phyloP scores from a whole-genome alignment of 2,888 invertebrate species.

The Drosophila anomalata region DNA sequence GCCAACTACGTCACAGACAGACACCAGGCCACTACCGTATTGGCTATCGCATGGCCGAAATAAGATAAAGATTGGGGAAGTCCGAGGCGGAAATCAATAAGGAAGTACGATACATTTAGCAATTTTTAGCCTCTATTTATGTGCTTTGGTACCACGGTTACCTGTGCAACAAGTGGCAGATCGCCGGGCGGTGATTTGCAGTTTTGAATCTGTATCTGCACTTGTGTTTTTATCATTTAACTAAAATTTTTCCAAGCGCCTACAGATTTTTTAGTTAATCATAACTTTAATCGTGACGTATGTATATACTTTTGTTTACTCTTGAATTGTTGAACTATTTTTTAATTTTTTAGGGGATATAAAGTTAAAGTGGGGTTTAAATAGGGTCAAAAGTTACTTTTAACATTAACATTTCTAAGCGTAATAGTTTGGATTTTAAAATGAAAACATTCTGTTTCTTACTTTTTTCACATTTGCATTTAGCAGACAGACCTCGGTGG shows the following conservation, averaged over 20 bases:
- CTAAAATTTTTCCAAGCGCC: not conserved
- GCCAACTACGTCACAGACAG: constrained; percentile 30
- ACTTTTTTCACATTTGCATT: not conserved
- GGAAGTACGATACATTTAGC: constrained; percentile 31
- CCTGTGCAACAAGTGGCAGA: constrained; percentile 35
- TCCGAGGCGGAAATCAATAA: constrained; percentile 27
- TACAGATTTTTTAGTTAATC: not conserved
- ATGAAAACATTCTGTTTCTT: constrained; percentile 4
- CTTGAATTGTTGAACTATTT: too few relatives aligned
- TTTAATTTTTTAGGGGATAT: too few relatives aligned
- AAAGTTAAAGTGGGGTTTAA: too few relatives aligned
- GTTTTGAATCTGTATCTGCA: not conserved
- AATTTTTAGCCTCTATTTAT: constrained; percentile 7
- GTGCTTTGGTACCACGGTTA: constrained; percentile 23
- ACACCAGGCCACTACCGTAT: not conserved
- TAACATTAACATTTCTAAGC: not conserved
- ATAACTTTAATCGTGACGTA: too few relatives aligned
- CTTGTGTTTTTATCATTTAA: constrained; percentile 4
- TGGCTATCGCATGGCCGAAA: constrained; percentile 6
- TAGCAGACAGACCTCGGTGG: not conserved
- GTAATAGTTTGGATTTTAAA: not conserved
- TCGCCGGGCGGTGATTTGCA: constrained; percentile 2
- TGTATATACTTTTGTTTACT: too few relatives aligned
- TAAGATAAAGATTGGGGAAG: constrained; percentile 17
- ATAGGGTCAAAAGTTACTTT: too few relatives aligned